Evolutionary conservation across 2,113 vertebrate genomes (phyloP), one percentile per base, ranked within the genome.

Genomic region (Urocynchramus pylzowi): DNA sequence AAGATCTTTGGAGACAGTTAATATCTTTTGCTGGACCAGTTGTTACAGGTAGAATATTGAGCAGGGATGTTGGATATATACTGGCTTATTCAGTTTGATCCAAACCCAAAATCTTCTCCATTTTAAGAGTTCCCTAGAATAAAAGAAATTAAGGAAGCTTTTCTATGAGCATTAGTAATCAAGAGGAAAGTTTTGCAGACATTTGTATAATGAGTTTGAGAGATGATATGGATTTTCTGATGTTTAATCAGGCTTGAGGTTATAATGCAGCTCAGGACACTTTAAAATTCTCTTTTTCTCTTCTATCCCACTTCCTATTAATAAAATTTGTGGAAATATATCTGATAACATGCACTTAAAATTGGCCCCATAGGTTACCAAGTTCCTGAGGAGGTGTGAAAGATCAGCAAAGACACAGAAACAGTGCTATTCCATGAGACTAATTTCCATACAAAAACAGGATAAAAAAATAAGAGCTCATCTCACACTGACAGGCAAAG

Each of bases 391-490:
- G 60, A 33, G 23, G 6, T 50, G 45, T 35, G 64, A 84, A 93
- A 84, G 68, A 69, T 67, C 54, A 81, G 68, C 50, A 74, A 56
- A 59, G 68, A 57, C 56, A 70, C 42, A 84, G 54, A 77, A 95
- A 52, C 11, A 33, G 52, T 21, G 56, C 47, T 87, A 30, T 39
- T 87, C 24, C 56, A 13, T 3, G 33, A 87, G 68, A 61, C n/a
- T 78, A 67, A 95, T 89, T 95, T 89, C 69, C 31, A 81, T 84
- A 64, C 5, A 67, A 89, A 96, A 90, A 49, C 73, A 82, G 57
- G 39, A 86, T 60, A 7, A 73, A 86, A 92, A 79, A 68, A 35
- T 44, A n/a, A n/a, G 65, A 89, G 53, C 37, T 87, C 80, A 35
- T 81, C 76, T 94, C 45, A 61, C 45, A 49, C 53, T 94, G 90